Base-by-base conservation (phyloP, 1,140 invertebrate species). In the Holotrichia oblita region DNA sequence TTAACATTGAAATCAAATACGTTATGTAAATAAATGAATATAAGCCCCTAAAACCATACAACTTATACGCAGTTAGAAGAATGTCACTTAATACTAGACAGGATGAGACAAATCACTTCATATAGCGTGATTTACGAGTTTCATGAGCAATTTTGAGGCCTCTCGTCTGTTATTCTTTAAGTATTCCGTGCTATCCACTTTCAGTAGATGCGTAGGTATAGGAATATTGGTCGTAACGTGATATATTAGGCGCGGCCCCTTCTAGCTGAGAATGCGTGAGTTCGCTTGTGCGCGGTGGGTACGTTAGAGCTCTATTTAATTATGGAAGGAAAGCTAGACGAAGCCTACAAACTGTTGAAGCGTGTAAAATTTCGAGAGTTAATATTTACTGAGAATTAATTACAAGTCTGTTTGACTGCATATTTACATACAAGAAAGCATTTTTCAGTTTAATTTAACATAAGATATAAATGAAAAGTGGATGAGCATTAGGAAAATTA, bases 101-200 rank as follows among this genome's bases (percentile, higher is more conserved):
- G 17, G 17, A 64, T 14, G 61, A 64, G 61, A 64, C 17, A 20
- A 64, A 64, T 64, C 61, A 64, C 61, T 20, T 20, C 61, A 64
- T 64, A 64, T 64, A 64, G 22, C 61, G 61, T 64, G 61, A 64
- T 64, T 64, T 64, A 64, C 61, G 61, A 64, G n/a, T 12, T 64
- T 64, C 61, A 64, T 27, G 17, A 64, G 61, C 22, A 64, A 64
- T 64, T 64, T 64, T 64, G 61, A 64, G 22, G 61, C 0, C 61
- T 64, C 61, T 17, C 17, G 61, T 64, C 61, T 64, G 61, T 64
- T 20, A 64, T 64, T 64, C 61, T 64, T 64, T 64, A 64, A 64
- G 61, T 64, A 24, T 64, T 64, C 61, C 12, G 61, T 64, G n/a
- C 44, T 64, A 64, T 64, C 61, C 22, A 20, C 10, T 64, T 64